phyloP scores from a whole-genome alignment of 2,797 vertebrate genomes.

The Pangasius larnaudii region DNA sequence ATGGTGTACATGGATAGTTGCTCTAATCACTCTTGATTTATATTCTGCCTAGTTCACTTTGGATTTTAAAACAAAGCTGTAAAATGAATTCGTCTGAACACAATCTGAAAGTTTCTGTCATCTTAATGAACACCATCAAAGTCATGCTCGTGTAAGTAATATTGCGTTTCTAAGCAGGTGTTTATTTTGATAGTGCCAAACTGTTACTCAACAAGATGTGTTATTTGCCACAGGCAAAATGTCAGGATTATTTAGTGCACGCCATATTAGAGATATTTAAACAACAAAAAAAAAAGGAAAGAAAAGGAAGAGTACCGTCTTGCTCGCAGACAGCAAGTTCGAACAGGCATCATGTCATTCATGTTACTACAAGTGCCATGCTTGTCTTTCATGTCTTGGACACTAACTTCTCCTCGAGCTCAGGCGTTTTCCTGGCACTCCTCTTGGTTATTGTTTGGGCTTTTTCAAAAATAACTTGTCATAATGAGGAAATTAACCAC shows the following conservation, averaged over 20 bases:
- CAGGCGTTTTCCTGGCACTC: conserved; percentile 46
- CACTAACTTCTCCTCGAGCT: conserved; percentile 35
- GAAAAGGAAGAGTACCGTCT: conserved; percentile 23
- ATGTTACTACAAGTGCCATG: conserved; percentile 28
- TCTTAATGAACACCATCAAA: not conserved
- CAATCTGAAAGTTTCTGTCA: not conserved
- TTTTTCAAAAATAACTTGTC: conserved; percentile 44
- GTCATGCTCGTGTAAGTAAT: not conserved
- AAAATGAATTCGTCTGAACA: not conserved
- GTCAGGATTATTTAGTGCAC: conserved; percentile 35
- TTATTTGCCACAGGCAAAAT: conserved; percentile 5
- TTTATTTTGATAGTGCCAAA: conserved; percentile 39
- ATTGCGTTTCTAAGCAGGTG: conserved; percentile 19
- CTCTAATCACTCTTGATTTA: not conserved
- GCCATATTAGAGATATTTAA: conserved; percentile 30
- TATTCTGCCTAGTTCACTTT: not conserved
- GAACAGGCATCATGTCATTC: conserved; percentile 39
- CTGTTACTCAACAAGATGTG: conserved; percentile 6
- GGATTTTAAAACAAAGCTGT: not conserved
- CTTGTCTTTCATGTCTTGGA: conserved; percentile 44
- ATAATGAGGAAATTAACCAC: conserved; percentile 51
- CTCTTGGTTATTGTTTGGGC: conserved; percentile 40
- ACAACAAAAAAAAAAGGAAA: not conserved
- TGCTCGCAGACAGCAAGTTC: conserved; percentile 36
- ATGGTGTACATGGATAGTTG: not conserved